Percentiles rank a stretch among this genome's conserved stretches.
phyloP scores from a whole-genome alignment of 2,797 vertebrate species.

The Tangara arthus region DNA sequence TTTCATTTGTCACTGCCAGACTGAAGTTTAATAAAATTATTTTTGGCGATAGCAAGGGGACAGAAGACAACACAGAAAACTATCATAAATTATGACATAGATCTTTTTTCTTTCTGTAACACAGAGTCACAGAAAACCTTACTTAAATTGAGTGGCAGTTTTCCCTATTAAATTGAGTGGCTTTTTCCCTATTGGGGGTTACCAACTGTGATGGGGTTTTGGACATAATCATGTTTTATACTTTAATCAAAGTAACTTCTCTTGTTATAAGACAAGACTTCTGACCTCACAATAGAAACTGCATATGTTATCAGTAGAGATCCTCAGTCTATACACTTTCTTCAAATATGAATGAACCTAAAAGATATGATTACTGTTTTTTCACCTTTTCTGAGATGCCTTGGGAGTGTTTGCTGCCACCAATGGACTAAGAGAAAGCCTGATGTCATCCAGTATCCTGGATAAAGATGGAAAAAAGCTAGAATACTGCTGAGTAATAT shows the following conservation, averaged over 20 bases:
- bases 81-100: not conserved
- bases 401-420: not conserved
- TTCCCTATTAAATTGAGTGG: not conserved
- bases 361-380: not conserved
- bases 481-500: not conserved
- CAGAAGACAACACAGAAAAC: not conserved
- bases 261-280: not conserved
- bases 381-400: not conserved
- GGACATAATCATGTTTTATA: too few relatives aligned
- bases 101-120: not conserved
- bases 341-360: not conserved
- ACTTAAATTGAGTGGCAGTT: not conserved
- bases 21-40: not conserved
- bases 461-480: not conserved
- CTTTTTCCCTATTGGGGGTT: not conserved
- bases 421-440: not conserved
- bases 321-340: not conserved
- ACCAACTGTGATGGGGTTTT: not conserved
- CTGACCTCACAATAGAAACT: not conserved
- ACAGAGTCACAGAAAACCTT: not conserved
- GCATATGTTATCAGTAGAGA: not conserved
- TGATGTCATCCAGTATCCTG: not conserved
- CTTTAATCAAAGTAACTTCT: not conserved
- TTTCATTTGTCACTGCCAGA: not conserved
- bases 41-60: not conserved